Conservation (phyloP, 2,113 vertebrate species). For the Sceloporus undulatus region DNA sequence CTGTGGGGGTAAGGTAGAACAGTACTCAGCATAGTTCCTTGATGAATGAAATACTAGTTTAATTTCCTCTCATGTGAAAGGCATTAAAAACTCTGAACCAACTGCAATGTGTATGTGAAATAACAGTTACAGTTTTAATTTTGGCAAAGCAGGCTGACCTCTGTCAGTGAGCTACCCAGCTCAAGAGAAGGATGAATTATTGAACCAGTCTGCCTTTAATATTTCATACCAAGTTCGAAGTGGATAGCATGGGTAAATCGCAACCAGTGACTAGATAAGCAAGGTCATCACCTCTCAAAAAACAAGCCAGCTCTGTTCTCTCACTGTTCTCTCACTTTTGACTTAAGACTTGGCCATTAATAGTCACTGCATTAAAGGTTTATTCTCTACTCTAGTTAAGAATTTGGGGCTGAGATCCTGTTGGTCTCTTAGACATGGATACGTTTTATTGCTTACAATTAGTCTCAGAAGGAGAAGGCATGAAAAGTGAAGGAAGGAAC, state of each 20-base stretch:
- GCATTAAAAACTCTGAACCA: neutral
- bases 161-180: neutral
- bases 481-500: too few species aligned
- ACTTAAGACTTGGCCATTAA: neutral
- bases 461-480: too few species aligned
- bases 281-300: neutral
- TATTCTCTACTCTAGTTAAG: neutral
- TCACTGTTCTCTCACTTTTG: neutral
- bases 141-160: constrained; percentile 1
- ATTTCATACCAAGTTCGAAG: constrained; percentile 14
- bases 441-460: too few species aligned
- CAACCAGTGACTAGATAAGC: neutral
- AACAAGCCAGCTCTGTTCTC: neutral
- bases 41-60: neutral
- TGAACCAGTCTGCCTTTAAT: neutral
- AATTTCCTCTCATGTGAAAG: neutral
- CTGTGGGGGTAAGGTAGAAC: neutral
- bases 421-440: too few species aligned
- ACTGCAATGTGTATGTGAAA: neutral
- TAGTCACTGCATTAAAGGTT: neutral
- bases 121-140: constrained; percentile 21
- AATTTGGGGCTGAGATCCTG: too few species aligned
- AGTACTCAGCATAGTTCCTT: neutral
- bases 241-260: neutral
- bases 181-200: constrained; percentile 8